phyloP scores from a whole-genome alignment of 2,113 vertebrate genomes.

The Bubo bubo region DNA sequence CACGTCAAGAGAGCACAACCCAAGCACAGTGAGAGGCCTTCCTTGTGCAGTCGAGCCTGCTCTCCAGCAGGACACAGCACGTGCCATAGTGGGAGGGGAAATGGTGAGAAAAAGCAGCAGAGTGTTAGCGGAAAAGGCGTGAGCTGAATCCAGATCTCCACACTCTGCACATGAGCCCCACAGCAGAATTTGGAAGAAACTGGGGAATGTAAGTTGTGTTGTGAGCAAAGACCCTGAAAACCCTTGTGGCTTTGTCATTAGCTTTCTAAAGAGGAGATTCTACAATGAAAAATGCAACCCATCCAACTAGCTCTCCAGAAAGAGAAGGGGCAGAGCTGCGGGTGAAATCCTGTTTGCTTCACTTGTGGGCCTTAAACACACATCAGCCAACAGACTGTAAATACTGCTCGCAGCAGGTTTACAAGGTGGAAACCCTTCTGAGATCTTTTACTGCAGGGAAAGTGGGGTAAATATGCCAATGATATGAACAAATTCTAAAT shows the following conservation, averaged over 20 bases:
- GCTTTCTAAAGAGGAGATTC: background rate
- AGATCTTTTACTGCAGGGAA: background rate
- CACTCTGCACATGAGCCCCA: rapidly evolving
- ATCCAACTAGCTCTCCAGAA: background rate
- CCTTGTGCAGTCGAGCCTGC: background rate
- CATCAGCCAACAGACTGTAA: background rate
- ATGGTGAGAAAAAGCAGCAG: background rate
- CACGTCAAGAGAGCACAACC: background rate
- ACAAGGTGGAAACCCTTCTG: background rate
- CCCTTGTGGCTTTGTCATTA: rapidly evolving
- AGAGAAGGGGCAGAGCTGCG: background rate
- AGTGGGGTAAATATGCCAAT: background rate
- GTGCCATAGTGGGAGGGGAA: rapidly evolving
- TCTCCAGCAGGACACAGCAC: background rate
- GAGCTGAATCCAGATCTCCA: background rate
- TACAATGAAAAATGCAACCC: background rate
- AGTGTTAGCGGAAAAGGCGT: background rate
- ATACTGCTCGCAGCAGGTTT: background rate
- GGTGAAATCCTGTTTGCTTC: background rate
- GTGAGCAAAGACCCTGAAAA: background rate
- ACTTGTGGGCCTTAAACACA: background rate
- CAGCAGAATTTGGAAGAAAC: background rate
- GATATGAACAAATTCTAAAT: constrained; percentile 31
- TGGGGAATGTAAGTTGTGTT: background rate
- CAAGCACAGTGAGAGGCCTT: background rate